phyloP scores from a whole-genome alignment of 1,140 invertebrate species.

The Coptotermes formosanus region DNA sequence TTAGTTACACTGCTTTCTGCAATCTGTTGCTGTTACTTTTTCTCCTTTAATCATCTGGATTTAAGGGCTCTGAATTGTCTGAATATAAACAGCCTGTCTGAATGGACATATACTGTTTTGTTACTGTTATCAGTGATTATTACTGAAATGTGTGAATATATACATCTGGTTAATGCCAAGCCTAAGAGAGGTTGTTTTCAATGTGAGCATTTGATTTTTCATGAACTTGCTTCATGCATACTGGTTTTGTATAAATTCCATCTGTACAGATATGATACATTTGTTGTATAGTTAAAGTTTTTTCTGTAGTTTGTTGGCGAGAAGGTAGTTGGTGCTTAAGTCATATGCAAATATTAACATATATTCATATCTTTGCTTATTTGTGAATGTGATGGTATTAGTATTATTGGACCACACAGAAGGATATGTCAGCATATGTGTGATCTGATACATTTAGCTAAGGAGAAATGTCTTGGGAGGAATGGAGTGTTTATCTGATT shows the following conservation, averaged over 20 bases:
- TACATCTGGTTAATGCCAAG: not conserved
- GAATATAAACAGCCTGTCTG: not conserved
- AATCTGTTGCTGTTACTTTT: too few relatives aligned
- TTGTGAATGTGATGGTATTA: too few relatives aligned
- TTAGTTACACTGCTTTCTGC: too few relatives aligned
- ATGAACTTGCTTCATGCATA: not conserved
- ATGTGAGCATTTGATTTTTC: not conserved
- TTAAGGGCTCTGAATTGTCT: not conserved
- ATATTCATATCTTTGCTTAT: too few relatives aligned
- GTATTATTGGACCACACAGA: too few relatives aligned
- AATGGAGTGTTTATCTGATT: too few relatives aligned
- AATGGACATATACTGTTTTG: not conserved
- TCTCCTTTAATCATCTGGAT: not conserved
- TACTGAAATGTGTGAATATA: too few relatives aligned
- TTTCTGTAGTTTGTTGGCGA: not conserved
- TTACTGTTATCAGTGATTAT: not conserved
- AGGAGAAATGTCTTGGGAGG: too few relatives aligned
- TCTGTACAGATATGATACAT: not conserved
- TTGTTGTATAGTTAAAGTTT: not conserved
- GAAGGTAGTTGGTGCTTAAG: not conserved
- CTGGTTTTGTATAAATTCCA: not conserved
- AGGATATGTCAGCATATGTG: too few relatives aligned
- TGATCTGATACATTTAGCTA: too few relatives aligned
- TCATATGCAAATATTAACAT: not conserved
- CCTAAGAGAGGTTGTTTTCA: not conserved